Evolutionary conservation across 2,797 vertebrate genomes (phyloP), one percentile per base, ranked within the genome.

Genomic region (Clamator glandarius): DNA sequence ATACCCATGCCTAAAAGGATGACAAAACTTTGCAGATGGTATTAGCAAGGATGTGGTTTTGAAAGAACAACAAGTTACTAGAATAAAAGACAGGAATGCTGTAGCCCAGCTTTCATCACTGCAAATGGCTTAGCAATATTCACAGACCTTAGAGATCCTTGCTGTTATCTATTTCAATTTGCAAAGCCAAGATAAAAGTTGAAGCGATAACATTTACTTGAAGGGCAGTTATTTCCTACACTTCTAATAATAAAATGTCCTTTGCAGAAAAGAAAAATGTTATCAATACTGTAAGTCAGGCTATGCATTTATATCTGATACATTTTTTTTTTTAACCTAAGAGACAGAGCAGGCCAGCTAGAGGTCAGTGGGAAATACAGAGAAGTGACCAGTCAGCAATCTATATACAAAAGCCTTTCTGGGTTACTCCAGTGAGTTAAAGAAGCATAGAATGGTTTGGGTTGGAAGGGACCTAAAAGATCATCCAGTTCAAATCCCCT

Each of bases 151-250:
- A 91, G 19, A 85, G 77, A 35, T 55, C 89, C 77, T 68, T 59
- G 68, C 26, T 67, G 63, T 61, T 91, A 92, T 68, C 72, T 93
- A 72, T 93, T 93, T 86, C 79, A 89, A 95, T 95, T 93, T 93
- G 66, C 76, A 86, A 88, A 86, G 89, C 73, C 64, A 59, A 75
- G 14, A 74, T 66, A 90, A 70, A 83, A 87, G 46, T 61, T 85
- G 29, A 86, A 76, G 39, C 33, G 70, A 92, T 92, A 92, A 86
- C 91, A 77, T 84, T 82, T 79, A 76, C 59, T 79, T 66, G 70
- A 96, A 92, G 88, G 93, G 51, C 51, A 94, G 91, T 79, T 90
- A 76, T 58, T 89, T 87, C 46, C 48, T 72, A n/a, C 57, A 74
- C 62, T 90, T 90, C 67, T 92, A 90, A 67, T 82, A 87, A 91